Base-by-base conservation (phyloP, 1,140 invertebrate genomes). In the Ylistrum balloti region DNA sequence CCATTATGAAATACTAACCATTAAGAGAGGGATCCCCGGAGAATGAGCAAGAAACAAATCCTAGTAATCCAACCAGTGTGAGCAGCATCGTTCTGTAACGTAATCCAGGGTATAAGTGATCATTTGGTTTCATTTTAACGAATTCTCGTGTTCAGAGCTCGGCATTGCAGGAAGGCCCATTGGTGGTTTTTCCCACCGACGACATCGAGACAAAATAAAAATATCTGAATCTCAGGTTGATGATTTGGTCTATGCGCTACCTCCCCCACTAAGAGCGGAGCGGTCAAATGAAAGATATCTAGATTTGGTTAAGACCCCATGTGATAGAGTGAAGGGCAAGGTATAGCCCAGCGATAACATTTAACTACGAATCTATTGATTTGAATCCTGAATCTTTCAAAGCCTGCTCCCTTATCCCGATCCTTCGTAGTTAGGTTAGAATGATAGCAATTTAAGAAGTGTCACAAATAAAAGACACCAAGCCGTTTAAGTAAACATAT, bases 271-370 rank as follows among this genome's bases (percentile, higher is more conserved):
- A n/a, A 74, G 56, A 28, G n/a, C n/a, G 17, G 56, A 74, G 28
- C 56, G 56, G 22, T 74, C 56, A n/a, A 74, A 74, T 74, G 56
- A 74, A 74, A 74, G 56, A 74, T 74, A 74, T 74, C 56, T 74
- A 7, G n/a, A 28, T 22, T 28, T 74, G 17, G 28, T 22, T 74
- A 74, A 74, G 56, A 5, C 22, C 56, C 56, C 56, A 74, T 28
- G 56, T 74, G 56, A n/a, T 74, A 74, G n/a, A n/a, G 56, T 17
- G 22, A 74, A n/a, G 56, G 56, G n/a, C 17, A 74, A 5, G 2
- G 9, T 74, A 28, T 28, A 28, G 22, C 56, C 3, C 22, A 17
- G 20, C 11, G 56, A 74, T 74, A 74, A 74, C 56, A 74, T 74
- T 74, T 74, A 74, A 2, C 20, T 74, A 20, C 22, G 28, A 74